Evolutionary conservation across 2,797 vertebrate genomes (phyloP).

Genomic region (Pseudomugil tenellus): DNA sequence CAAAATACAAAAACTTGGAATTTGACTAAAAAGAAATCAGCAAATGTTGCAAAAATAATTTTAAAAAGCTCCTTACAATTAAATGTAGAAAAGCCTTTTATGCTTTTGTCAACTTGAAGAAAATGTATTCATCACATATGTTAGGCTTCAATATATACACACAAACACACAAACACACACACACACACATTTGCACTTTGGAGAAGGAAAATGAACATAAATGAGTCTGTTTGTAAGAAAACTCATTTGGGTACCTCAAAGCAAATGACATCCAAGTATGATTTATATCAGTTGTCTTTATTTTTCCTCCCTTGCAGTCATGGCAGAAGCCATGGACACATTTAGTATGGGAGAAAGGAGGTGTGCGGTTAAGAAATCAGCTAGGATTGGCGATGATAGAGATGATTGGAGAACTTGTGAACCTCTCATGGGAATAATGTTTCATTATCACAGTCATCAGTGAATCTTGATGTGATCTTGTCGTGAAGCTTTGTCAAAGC

Average conservation of each 20-base stretch:
- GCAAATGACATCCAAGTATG: conserved; percentile 14
- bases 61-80: no score
- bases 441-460: conserved; percentile 62
- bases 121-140: background rate
- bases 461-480: conserved; percentile 53
- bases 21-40: no score
- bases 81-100: no score
- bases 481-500: conserved; percentile 35
- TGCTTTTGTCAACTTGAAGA: background rate
- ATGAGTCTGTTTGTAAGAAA: conserved; percentile 7
- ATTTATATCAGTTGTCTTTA: conserved; percentile 6
- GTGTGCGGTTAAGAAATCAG: conserved; percentile 44
- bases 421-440: conserved; percentile 46
- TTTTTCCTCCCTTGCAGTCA: conserved; percentile 24
- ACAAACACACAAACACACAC: no score
- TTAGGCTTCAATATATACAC: background rate
- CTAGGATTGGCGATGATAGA: conserved; percentile 52
- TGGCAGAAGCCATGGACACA: conserved; percentile 31
- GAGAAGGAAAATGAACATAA: background rate
- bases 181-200: background rate
- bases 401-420: conserved; percentile 47
- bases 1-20: no score
- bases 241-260: background rate
- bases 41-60: no score
- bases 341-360: conserved; percentile 25